These are phyloP conservation scores for Cecidostiba fungosa DNA, from an alignment of 2,888 invertebrate species.

Conservation along the genomic window DNA sequence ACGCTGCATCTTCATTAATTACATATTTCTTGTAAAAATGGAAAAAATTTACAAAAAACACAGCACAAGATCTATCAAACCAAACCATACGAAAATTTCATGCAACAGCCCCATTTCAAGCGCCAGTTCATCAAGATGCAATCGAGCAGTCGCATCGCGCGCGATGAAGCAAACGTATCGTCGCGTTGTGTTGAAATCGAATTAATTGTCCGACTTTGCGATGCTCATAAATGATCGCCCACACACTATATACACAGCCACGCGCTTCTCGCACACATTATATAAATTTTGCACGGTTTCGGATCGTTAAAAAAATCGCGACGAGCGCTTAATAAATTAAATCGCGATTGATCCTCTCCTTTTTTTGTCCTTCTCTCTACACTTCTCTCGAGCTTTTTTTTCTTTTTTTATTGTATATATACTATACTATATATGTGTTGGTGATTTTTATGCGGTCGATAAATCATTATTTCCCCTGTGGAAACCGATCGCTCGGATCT, in stretches of 20 bases:
- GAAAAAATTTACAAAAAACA: no score
- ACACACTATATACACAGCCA: slow-evolving; percentile 60
- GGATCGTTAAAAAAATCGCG: slow-evolving; percentile 40
- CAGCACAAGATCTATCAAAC: no score
- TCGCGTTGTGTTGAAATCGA: slow-evolving; percentile 65
- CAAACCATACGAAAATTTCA: no score
- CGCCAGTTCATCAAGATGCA: background rate
- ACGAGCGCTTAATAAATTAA: slow-evolving; percentile 44
- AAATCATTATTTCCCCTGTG: slow-evolving; percentile 61
- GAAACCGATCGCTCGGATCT: slow-evolving; percentile 42
- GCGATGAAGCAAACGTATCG: background rate
- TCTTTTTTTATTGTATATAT: background rate
- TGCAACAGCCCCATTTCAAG: no score
- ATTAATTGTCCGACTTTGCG: slow-evolving; percentile 67
- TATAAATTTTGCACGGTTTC: slow-evolving; percentile 42
- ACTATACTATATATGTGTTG: no score
- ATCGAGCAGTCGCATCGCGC: slow-evolving; percentile 15
- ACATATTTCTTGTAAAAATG: no score
- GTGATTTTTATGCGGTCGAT: slow-evolving; percentile 38
- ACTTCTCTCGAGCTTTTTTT: background rate
- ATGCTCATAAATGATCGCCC: slow-evolving; percentile 72
- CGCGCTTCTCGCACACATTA: background rate
- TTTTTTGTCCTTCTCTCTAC: background rate
- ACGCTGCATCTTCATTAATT: no score
- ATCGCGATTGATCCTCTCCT: slow-evolving; percentile 43